These are phyloP conservation scores for Lasius platythorax DNA, from an alignment of 2,888 invertebrate species.

Conservation along the genomic window DNA sequence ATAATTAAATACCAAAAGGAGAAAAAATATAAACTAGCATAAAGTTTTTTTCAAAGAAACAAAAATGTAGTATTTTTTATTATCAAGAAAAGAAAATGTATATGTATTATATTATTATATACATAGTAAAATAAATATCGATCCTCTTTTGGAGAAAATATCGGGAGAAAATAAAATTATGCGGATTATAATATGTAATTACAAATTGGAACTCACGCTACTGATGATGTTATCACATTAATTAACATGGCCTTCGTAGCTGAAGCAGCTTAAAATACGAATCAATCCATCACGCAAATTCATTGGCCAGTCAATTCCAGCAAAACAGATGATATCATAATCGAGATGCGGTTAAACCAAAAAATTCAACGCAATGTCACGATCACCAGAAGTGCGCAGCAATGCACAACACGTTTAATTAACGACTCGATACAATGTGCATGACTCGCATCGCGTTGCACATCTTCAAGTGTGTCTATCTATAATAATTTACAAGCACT, in stretches of 20 bases:
- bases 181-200: neutral
- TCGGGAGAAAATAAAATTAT: conserved; percentile 1
- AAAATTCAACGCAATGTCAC: neutral
- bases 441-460: neutral
- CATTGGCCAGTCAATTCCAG: neutral
- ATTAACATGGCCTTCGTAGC: conserved; percentile 25
- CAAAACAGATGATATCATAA: neutral
- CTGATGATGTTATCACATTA: neutral
- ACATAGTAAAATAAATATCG: neutral
- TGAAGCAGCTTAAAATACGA: neutral
- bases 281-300: neutral
- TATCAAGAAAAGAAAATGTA: neutral
- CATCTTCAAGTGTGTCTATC: neutral
- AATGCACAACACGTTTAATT: neutral
- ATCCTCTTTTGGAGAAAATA: neutral
- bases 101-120: no score
- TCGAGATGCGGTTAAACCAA: no score
- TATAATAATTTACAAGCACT: neutral
- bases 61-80: neutral
- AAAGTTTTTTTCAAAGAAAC: neutral
- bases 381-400: neutral
- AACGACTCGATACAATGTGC: neutral
- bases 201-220: neutral
- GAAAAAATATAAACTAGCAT: neutral
- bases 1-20: neutral